These are phyloP conservation scores for Neofelis nebulosa DNA, from an alignment of 2,113 vertebrate species.

Conservation along the genomic window DNA sequence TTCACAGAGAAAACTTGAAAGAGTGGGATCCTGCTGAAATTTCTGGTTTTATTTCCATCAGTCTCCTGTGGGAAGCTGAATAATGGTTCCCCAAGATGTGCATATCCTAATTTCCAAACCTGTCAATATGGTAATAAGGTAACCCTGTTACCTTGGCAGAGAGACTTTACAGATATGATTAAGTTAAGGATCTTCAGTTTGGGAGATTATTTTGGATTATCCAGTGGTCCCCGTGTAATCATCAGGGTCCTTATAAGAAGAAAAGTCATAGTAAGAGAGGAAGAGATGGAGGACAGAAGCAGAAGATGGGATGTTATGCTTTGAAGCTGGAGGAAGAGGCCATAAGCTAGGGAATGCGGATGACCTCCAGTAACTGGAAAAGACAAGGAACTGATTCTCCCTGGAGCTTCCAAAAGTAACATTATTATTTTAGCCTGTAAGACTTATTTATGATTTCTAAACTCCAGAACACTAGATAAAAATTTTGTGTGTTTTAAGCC, in stretches of 20 bases:
- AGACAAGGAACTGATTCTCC: neutral
- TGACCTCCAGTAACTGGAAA: neutral
- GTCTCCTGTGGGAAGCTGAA: neutral
- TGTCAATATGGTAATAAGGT: neutral
- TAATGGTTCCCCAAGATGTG: neutral
- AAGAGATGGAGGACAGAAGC: neutral
- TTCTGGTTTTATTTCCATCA: neutral
- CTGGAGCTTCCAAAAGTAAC: neutral
- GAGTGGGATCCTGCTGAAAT: neutral
- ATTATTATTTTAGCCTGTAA: neutral
- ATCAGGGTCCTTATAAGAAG: neutral
- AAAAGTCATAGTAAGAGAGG: neutral
- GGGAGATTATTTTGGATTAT: neutral
- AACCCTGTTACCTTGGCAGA: neutral
- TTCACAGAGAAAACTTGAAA: constrained; percentile 1
- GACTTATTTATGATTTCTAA: neutral
- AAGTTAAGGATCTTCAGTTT: neutral
- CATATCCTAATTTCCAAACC: neutral
- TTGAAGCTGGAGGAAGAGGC: neutral
- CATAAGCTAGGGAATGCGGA: neutral
- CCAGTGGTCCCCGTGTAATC: neutral
- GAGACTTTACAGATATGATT: neutral
- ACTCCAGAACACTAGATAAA: neutral
- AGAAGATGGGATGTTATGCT: neutral
- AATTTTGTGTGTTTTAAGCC: neutral